Evolutionary conservation across 2,888 invertebrate species (phyloP), one percentile per base, ranked within the genome.

Genomic region (Cephus pygmeus): DNA sequence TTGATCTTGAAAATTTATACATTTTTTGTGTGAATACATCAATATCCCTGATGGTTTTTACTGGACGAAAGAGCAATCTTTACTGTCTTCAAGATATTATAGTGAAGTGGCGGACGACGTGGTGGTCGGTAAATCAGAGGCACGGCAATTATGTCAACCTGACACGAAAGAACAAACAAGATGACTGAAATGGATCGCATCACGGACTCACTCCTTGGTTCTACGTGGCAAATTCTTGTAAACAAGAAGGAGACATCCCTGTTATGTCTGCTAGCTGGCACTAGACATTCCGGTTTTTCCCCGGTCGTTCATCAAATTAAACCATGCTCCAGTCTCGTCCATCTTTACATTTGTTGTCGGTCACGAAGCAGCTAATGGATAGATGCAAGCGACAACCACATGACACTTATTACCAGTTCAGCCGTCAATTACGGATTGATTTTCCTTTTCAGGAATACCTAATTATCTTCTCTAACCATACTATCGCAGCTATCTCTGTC

Each of bases 261-360:
- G 71, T 31, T 71, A 71, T 71, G 33, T 12, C 56, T 69, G 68
- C 77, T 75, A 31, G 74, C 74, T 34, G 31, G 68, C 76, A 80
- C 82, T 75, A 68, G 80, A 79, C 69, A 73, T 76, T 82, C 82
- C 79, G 76, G 82, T 82, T 82, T 81, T 81, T 79, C 75, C 74
- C 36, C 69, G 75, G 73, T 69, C 78, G 80, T 83, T 81, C 79
- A 82, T 83, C 80, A 80, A 81, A 80, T 82, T 80, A 81, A 80
- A 77, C 56, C 56, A 56, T 56, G 56, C 56, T 56, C 56, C 56
- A 56, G 56, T 56, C 56, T 56, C 56, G 56, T 56, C 9, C 56
- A 56, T 56, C 56, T 56, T 56, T 56, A 56, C 56, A 56, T 56
- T 56, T 56, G 56, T 15, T 56, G 56, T 56, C 56, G 56, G 56